A percentile compares a stretch with the other conserved stretches of the same genome.
These are phyloP conservation scores for Scopus umbretta DNA, from an alignment of 2,113 vertebrate species.

Conservation along the genomic window DNA sequence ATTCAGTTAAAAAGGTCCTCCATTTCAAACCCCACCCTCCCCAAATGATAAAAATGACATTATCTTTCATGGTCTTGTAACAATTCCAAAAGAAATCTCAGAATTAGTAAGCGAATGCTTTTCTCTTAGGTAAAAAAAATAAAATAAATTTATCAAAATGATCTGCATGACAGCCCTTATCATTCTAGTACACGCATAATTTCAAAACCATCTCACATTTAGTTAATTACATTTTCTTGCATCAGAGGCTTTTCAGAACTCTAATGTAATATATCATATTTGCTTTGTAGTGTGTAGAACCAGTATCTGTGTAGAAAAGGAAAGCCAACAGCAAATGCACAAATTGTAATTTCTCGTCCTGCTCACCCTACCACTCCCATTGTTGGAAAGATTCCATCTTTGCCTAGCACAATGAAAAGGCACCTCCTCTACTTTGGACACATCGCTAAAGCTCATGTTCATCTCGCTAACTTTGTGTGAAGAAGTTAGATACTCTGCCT, in stretches of 20 bases:
- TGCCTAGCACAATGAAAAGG: neutral
- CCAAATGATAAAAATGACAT: neutral
- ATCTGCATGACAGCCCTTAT: neutral
- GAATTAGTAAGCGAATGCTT: neutral
- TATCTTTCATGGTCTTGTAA: neutral
- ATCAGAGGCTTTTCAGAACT: constrained; percentile 2
- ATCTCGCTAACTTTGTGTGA: neutral
- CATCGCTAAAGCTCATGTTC: neutral
- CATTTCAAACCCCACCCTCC: neutral
- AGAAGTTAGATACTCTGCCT: neutral
- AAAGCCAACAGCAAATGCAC: neutral
- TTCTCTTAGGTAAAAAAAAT: neutral
- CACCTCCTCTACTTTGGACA: neutral
- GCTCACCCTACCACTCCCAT: neutral
- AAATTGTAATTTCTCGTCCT: neutral
- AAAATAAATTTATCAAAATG: neutral
- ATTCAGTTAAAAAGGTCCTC: neutral
- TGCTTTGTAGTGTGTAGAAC: neutral
- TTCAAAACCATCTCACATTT: constrained; percentile 5
- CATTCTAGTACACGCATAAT: neutral
- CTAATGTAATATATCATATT: neutral
- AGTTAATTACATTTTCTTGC: neutral
- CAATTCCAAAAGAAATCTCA: neutral
- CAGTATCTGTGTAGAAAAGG: neutral
- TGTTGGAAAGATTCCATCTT: neutral